These are phyloP conservation scores for Magallana nippona DNA, from an alignment of 2,888 invertebrate species.

Conservation along the genomic window DNA sequence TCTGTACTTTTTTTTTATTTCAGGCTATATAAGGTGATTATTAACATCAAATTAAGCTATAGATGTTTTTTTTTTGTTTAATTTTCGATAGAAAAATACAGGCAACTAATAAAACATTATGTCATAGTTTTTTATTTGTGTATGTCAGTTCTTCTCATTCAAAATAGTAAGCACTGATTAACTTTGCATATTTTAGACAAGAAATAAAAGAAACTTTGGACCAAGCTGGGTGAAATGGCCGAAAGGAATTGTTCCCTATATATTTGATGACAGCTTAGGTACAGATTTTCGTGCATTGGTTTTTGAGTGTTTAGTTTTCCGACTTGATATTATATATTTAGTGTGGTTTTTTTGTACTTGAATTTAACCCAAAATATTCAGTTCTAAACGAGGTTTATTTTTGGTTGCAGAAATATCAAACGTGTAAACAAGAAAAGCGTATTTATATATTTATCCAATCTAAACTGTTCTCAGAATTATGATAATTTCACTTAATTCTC, in stretches of 20 bases:
- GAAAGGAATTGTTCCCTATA: not conserved
- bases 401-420: no score
- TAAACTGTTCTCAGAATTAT: not conserved
- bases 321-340: no score
- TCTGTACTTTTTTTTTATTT: no score
- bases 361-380: not conserved
- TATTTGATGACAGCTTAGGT: slow-evolving; percentile 5
- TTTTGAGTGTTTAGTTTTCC: no score
- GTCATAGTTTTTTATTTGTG: no score
- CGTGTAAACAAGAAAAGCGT: not conserved
- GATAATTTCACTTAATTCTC: not conserved
- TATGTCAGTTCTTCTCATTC: not conserved
- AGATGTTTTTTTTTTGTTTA: no score
- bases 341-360: no score
- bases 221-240: not conserved
- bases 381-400: not conserved
- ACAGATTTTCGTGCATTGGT: not conserved
- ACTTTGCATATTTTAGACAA: not conserved
- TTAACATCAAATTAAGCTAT: no score
- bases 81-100: no score
- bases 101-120: no score
- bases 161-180: not conserved
- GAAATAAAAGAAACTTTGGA: slow-evolving; percentile 7
- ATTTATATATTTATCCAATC: not conserved
- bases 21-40: no score